Evolutionary conservation across 2,797 vertebrate genomes (phyloP), one percentile per base, ranked within the genome.

Genomic region (Chiloscyllium punctatum): DNA sequence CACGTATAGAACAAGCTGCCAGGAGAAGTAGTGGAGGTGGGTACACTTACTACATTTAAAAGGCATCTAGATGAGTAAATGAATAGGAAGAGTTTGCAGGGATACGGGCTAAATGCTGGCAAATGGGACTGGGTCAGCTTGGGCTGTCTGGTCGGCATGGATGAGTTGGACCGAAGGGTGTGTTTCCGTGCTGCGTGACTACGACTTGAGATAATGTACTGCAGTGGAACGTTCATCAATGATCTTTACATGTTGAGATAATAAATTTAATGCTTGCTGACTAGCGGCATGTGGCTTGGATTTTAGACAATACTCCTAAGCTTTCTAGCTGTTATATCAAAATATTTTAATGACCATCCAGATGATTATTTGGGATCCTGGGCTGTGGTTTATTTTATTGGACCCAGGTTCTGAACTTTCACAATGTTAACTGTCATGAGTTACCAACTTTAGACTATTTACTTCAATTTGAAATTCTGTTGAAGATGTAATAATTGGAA

Each of bases 391-490:
- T 92, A 42, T 48, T 37, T 88, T 62, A 90, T 57, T 48, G 42
- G 82, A 84, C 37, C 42, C 13, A 84, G 42, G 37, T 42, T 84
- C 82, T 84, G 82, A 84, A 51, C 1, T 86, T 51, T 86, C 84
- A 48, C 25, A 30, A 51, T 37, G 48, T 1, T 7, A 48, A 48
- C 84, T 21, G 84, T 42, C 48, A 51, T 86, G 42, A 86, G 42
- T 86, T 21, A 4, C 42, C 4, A 86, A 23, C 42, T 37, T 86
- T 86, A 48, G n/a, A 23, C 51, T 51, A 48, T 25, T 48, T 42
- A 86, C 84, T 86, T 51, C 23, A 86, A 86, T 86, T 86, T 42
- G 37, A 86, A 86, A 86, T 86, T 86, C 42, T 86, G 84, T 86
- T 86, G 84, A 16, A 48, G 51, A 86, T 21, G 51, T 48, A 86